Base-by-base conservation (phyloP, 2,888 invertebrate species). In the Seladonia tumulorum region DNA sequence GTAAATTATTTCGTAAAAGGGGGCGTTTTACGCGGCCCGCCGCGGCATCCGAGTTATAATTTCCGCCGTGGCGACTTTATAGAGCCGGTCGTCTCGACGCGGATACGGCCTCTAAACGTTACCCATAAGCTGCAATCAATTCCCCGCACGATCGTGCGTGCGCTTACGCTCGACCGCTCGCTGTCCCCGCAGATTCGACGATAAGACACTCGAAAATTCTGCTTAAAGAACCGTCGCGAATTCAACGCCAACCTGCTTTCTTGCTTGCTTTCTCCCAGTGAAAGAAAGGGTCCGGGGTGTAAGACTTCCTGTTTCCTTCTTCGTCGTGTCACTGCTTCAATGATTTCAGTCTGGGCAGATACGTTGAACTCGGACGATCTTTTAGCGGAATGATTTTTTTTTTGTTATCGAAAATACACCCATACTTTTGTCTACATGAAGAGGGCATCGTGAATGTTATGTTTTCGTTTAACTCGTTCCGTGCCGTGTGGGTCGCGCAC, bases 11-110 rank as follows among this genome's bases (percentile, higher is more conserved):
- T 92, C 82, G 83, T 85, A 87, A 88, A 91, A 88, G 79, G 85
- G 89, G 85, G 57, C 88, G 75, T 90, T 90, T 90, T 86, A 83
- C 87, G 85, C 80, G 89, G 87, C 82, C 80, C 84, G 81, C 85
- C 81, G 87, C 86, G 88, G 82, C 83, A 87, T 84, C 84, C 88
- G 87, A 92, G 92, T 92, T 92, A 91, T 92, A 93, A 93, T 93
- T 93, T 93, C 91, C 90, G 87, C 83, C 77, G 86, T 90, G 90
- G 89, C 88, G 90, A 92, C 91, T 92, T 93, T 92, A 93, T 93
- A 91, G 91, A 89, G 82, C 90, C 85, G 85, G 88, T 90, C 88
- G 85, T 16, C 73, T 35, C 79, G 60, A 39, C 82, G 81, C 78
- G 72, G 78, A 84, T 81, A 79, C 84, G 74, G 72, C 73, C 87